These are phyloP conservation scores for Hylyphantes graminicola DNA, from an alignment of 1,140 invertebrate species.

Conservation along the genomic window DNA sequence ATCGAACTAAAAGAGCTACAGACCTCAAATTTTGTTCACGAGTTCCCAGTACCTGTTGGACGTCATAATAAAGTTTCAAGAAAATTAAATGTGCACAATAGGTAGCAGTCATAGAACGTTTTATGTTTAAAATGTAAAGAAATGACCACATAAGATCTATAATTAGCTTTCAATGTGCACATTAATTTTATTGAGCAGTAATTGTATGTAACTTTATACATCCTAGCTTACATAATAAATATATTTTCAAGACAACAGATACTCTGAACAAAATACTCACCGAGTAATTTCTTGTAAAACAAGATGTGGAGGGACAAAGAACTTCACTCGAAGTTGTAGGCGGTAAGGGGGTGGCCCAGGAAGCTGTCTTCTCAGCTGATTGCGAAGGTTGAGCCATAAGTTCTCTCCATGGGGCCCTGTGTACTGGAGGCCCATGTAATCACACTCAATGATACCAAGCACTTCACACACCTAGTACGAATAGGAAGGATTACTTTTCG, in stretches of 20 bases:
- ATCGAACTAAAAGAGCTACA: no score
- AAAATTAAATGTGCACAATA: no score
- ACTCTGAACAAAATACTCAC: conserved; percentile 67
- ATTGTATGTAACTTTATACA: neutral
- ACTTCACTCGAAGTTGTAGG: conserved; percentile 80
- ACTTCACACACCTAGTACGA: conserved; percentile 79
- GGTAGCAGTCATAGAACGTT: no score
- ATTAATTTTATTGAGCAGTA: neutral
- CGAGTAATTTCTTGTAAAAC: conserved; percentile 84
- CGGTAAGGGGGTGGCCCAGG: conserved; percentile 73
- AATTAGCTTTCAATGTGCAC: no score
- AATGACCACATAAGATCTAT: no score
- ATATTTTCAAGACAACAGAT: conserved; percentile 72
- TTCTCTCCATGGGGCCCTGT: conserved; percentile 77
- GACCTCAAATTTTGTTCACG: no score
- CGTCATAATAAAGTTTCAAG: no score
- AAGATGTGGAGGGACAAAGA: conserved; percentile 89
- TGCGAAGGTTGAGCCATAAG: conserved; percentile 86
- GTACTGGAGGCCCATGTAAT: conserved; percentile 86
- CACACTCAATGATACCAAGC: conserved; percentile 83
- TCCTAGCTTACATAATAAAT: neutral
- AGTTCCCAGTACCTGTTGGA: no score
- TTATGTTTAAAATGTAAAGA: no score
- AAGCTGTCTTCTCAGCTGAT: conserved; percentile 81
- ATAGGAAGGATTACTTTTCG: conserved; percentile 62